Conservation (phyloP, 2,113 vertebrate genomes). For the Bujurquina vittata region DNA sequence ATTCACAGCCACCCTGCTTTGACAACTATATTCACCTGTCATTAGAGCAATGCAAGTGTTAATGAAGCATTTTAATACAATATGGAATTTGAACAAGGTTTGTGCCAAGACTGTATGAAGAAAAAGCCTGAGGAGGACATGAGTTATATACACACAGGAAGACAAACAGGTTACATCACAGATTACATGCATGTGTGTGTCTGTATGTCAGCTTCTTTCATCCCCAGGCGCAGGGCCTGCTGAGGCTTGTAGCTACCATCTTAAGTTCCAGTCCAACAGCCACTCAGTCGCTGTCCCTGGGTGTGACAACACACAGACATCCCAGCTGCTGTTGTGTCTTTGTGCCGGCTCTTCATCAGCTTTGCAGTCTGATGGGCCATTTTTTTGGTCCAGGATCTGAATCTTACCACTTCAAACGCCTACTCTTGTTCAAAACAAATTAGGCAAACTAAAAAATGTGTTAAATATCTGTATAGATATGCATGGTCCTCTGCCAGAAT, state of each 20-base stretch:
- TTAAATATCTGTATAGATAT: slow-evolving; percentile 32
- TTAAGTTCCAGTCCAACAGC: slow-evolving; percentile 51
- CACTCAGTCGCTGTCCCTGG: slow-evolving; percentile 29
- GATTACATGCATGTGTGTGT: not conserved
- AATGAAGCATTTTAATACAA: not conserved
- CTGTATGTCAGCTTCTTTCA: slow-evolving; percentile 33
- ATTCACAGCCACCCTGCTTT: not conserved
- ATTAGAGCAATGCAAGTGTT: not conserved
- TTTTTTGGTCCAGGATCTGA: slow-evolving; percentile 12
- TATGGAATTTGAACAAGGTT: not conserved
- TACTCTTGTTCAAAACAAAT: slow-evolving; percentile 19
- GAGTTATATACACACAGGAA: slow-evolving; percentile 4
- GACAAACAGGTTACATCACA: slow-evolving; percentile 41
- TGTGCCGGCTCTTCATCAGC: not conserved
- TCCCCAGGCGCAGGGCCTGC: slow-evolving; percentile 31
- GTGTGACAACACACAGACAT: slow-evolving; percentile 35
- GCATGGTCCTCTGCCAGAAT: slow-evolving; percentile 22
- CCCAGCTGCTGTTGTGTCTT: slow-evolving; percentile 48
- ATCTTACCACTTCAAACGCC: slow-evolving; percentile 25
- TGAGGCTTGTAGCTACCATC: slow-evolving; percentile 46
- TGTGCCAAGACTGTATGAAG: not conserved
- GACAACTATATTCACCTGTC: not conserved
- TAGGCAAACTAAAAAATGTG: not conserved
- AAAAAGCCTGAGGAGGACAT: not conserved
- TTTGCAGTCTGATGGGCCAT: slow-evolving; percentile 2